Conservation (phyloP, 1,140 invertebrate species). For the Diploscapter pachys region DNA sequence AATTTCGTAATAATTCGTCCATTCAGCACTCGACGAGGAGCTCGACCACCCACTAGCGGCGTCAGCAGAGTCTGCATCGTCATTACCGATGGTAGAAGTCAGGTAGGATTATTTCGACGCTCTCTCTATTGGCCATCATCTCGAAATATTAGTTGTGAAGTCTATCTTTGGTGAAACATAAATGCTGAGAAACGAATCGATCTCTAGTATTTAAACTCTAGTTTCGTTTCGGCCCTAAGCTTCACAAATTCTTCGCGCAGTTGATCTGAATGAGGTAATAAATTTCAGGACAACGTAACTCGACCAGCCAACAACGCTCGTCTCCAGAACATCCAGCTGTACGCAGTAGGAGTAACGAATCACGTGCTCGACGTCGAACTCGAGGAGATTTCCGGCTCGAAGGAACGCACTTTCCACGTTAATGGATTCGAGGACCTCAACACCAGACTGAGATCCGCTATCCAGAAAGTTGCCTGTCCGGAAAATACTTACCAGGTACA, state of each 20-base stretch:
- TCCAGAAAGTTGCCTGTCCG: slow-evolving; percentile 56
- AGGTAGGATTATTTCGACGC: slow-evolving; percentile 11
- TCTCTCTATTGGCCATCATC: neutral
- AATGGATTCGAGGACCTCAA: slow-evolving; percentile 58
- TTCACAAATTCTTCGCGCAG: neutral
- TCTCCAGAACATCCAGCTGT: slow-evolving; percentile 48
- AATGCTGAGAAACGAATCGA: neutral
- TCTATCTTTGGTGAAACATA: neutral
- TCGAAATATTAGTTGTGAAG: neutral
- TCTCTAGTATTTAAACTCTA: neutral
- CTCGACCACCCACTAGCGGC: slow-evolving; percentile 44
- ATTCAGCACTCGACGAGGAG: slow-evolving; percentile 41
- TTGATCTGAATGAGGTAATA: neutral
- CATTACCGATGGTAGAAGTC: slow-evolving; percentile 54
- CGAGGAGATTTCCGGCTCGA: slow-evolving; percentile 54
- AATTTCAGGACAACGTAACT: slow-evolving; percentile 58
- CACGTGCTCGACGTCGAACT: slow-evolving; percentile 56
- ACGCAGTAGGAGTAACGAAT: slow-evolving; percentile 58
- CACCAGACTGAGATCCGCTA: slow-evolving; percentile 52
- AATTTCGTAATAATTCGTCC: too few species aligned
- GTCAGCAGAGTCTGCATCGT: slow-evolving; percentile 55
- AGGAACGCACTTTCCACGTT: slow-evolving; percentile 55
- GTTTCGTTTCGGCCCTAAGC: neutral
- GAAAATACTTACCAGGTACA: neutral
- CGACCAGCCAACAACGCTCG: slow-evolving; percentile 51